Evolutionary conservation across 2,113 vertebrate species (phyloP), one percentile per base, ranked within the genome.

Genomic region (Zapornia atra): DNA sequence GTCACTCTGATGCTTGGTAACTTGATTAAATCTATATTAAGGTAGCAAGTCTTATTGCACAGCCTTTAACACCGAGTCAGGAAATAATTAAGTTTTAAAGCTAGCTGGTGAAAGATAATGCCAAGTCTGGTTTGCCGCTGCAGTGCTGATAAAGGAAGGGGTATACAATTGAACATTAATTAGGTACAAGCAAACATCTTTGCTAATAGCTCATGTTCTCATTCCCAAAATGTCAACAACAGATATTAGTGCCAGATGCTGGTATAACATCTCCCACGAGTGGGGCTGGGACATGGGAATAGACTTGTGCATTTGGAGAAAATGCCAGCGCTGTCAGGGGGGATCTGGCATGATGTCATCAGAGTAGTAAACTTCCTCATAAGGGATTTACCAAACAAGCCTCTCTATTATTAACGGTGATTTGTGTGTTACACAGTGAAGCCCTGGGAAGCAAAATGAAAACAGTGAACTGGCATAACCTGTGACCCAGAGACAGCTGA

Each of bases 141-240:
- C 97, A 93, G 88, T 38, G 97, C 96, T 98, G 98, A 98, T 98
- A 98, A 98, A 97, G 96, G 97, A 92, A 96, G 95, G 96, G 96
- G 90, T 95, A 87, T 92, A 98, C 97, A 97, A 97, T 42, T 82
- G 97, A 97, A 98, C 98, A 95, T 98, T 98, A 98, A 98, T 98
- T 98, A 98, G 97, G 97, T 97, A 97, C 98, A 98, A 98, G 98
- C 98, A 98, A 98, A 98, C 98, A 98, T 98, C 98, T 97, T 97
- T 97, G 95, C 98, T 98, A 98, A 98, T 97, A 98, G 97, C 97
- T 98, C 97, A 64, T 97, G 98, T 98, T 98, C 98, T 98, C 97
- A 96, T 97, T 98, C 97, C 96, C 96, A 97, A 98, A 98, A 98
- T 98, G 98, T 98, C 98, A 98, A 98, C 98, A 98, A 78, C 81